Evolutionary conservation across 2,888 invertebrate species (phyloP), one percentile per base, ranked within the genome.

Genomic region (Drosophila histrio): DNA sequence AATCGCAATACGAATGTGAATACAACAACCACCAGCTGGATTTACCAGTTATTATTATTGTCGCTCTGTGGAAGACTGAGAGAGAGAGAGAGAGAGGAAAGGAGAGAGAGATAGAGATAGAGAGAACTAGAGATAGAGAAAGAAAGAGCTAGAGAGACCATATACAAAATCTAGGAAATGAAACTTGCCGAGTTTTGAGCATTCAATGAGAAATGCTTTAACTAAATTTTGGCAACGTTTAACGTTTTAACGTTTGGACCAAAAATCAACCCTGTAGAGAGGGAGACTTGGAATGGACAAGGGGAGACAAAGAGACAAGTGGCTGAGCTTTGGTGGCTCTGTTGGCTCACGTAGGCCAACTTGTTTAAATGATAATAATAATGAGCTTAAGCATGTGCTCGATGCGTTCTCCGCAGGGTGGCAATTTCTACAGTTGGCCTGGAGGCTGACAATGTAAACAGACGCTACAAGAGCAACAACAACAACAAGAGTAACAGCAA

Each of bases 381-480:
- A 89, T 89, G 86, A 87, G 86, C 88, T 88, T 89, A 87, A 87
- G 85, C 89, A 88, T 87, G 77, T 81, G 87, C 79, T 71, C 73
- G 34, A 60, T 60, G 66, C 41, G 50, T 34, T 9, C 28, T 11
- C 65, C 47, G 11, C 50, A 65, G 84, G 85, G 85, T 82, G 80
- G 80, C 74, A 52, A 68, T 30, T 46, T 30, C 39, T n/a, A 4
- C 36, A 11, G 21, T n/a, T n/a, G n/a, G 58, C 32, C 72, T 50
- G 53, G 26, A 50, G 77, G 64, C 82, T 69, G 78, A 65, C 83
- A 79, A 82, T 79, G 79, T 86, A 72, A 80, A 79, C 77, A 79
- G 65, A 38, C 46, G 52, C n/a, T n/a, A 72, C 64, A 66, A 46
- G 52, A 61, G 13, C 53, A 60, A 39, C 60, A 61, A 22, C 59